Evolutionary conservation across 2,113 vertebrate species (phyloP), one percentile per base, ranked within the genome.

Genomic region (Grus americana): DNA sequence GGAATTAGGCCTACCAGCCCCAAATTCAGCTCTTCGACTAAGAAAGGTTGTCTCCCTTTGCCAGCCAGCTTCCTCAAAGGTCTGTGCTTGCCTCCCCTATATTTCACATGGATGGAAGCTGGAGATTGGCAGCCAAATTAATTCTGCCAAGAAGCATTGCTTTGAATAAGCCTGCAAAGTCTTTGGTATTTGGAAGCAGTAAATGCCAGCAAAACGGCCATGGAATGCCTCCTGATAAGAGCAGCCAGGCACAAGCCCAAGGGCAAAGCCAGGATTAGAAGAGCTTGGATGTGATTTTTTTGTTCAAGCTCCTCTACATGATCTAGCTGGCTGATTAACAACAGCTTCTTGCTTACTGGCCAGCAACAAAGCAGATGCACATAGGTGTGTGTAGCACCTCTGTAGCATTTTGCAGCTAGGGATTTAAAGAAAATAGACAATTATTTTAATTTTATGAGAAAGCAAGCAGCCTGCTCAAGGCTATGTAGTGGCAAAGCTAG

Each of bases 141-240:
- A 24, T 42, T 66, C 46, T 92, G 81, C 85, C 66, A 55, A 79
- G 46, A 68, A 85, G 27, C 52, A 15, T 15, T 40, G 12, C 46
- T 88, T 30, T 57, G 54, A 96, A 66, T 40, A 44, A 93, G 70
- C 68, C 65, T 70, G 76, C 30, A 75, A 89, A 81, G 74, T 22
- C 54, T 79, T 38, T 72, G 84, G 27, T 52, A 85, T 95, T 75
- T 92, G 81, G 84, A 85, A 95, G 63, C 55, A 89, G 63, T n/a
- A 76, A 93, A 61, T 0, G 0, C 50, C 86, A 59, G 44, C 13
- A 30, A 44, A 79, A 75, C 0, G 0, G 27, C 59, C 47, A 26
- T 8, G 40, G 62, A 93, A 57, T 0, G 0, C 14, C 58, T 91
- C 63, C 47, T 65, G 68, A 38, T 52, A 78, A 75, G 38, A 87